Conservation (phyloP, 2,113 vertebrate genomes). For the Gambusia affinis region DNA sequence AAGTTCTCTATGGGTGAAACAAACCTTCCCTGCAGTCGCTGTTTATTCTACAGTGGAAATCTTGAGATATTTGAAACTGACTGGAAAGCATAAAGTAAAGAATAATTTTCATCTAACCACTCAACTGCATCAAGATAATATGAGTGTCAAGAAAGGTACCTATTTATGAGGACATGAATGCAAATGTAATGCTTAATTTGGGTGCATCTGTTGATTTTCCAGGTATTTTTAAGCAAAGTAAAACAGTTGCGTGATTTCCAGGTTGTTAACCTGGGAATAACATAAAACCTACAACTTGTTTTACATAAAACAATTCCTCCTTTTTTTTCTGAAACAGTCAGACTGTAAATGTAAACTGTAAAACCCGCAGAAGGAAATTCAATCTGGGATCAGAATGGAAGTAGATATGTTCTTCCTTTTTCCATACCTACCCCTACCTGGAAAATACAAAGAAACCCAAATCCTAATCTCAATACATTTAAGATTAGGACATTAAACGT, state of each 20-base stretch:
- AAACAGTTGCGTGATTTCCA: background rate
- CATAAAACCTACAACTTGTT: background rate
- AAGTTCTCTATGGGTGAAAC: constrained; percentile 18
- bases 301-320: background rate
- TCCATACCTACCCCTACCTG: background rate
- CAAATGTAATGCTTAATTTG: constrained; percentile 11
- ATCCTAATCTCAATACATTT: too few relatives aligned
- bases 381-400: background rate
- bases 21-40: constrained; percentile 7
- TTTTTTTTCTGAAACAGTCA: background rate
- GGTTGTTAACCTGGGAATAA: background rate
- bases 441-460: too few relatives aligned
- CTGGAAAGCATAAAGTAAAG: background rate
- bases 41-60: constrained; percentile 25
- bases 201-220: background rate
- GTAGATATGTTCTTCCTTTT: background rate
- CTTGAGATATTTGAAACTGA: constrained; percentile 5
- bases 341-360: background rate
- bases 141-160: background rate
- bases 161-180: constrained; percentile 1
- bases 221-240: background rate
- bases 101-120: background rate
- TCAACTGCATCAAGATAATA: constrained; percentile 5
- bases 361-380: background rate
- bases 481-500: too few relatives aligned